Conservation (phyloP, 2,888 invertebrate genomes). For the Cylloceria caligata region DNA sequence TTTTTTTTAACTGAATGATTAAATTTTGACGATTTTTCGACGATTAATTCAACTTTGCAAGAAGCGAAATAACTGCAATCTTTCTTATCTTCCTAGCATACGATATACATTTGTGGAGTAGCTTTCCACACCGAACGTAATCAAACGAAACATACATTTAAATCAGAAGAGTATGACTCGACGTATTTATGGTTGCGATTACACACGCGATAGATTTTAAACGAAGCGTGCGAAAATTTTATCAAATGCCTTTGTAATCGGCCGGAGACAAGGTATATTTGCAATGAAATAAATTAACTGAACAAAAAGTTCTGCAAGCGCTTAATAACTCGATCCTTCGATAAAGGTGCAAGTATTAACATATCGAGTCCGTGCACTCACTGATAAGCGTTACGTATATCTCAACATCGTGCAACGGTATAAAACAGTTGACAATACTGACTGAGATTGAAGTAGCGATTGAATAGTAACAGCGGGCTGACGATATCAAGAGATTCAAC, state of each 20-base stretch:
- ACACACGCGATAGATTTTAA: neutral
- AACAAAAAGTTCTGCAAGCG: neutral
- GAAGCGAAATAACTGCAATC: neutral
- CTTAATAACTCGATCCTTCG: neutral
- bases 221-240: neutral
- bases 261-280: conserved; percentile 1
- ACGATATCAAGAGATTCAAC: neutral
- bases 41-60: neutral
- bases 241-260: neutral
- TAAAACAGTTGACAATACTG: neutral
- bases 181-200: neutral
- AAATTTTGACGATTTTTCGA: neutral
- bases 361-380: neutral
- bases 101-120: neutral
- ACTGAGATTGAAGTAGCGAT: neutral
- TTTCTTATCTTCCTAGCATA: neutral
- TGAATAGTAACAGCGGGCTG: neutral
- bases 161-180: conserved; percentile 3
- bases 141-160: neutral
- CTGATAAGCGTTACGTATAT: neutral
- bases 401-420: neutral
- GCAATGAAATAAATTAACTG: conserved; percentile 22
- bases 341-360: neutral
- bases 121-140: neutral
- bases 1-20: neutral